Conservation (phyloP, 2,888 invertebrate species). For the Lithophane ornitopus region DNA sequence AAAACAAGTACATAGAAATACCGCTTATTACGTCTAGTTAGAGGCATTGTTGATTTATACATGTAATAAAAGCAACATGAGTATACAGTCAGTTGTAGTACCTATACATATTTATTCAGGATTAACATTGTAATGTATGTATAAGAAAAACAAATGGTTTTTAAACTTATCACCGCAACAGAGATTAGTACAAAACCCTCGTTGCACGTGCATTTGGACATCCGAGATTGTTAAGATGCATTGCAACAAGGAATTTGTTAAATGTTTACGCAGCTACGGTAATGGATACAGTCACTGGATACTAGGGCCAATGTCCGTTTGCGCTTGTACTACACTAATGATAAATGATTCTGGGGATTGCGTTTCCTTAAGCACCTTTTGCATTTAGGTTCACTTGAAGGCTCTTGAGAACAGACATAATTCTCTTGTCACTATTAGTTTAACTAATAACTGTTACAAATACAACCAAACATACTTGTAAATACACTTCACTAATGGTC, state of each 20-base stretch:
- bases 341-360: conserved; percentile 76
- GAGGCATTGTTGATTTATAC: conserved; percentile 52
- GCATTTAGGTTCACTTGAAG: conserved; percentile 72
- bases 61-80: conserved; percentile 27
- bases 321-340: conserved; percentile 73
- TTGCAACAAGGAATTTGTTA: conserved; percentile 49
- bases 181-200: conserved; percentile 3
- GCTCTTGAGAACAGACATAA: conserved; percentile 70
- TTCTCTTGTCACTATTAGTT: conserved; percentile 73
- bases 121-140: conserved; percentile 8
- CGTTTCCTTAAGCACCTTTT: conserved; percentile 76
- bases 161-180: conserved; percentile 3
- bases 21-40: conserved; percentile 64
- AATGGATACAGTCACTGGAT: conserved; percentile 66
- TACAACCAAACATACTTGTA: conserved; percentile 51
- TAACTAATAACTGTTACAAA: conserved; percentile 66
- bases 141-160: not conserved
- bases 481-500: conserved; percentile 25
- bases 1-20: conserved; percentile 64
- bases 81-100: conserved; percentile 1
- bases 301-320: conserved; percentile 62
- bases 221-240: conserved; percentile 44
- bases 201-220: conserved; percentile 17
- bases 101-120: not conserved
- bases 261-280: conserved; percentile 57